Evolutionary conservation across 2,888 invertebrate genomes (phyloP), one percentile per base, ranked within the genome.

Genomic region (Caenorhabditis sp.): DNA sequence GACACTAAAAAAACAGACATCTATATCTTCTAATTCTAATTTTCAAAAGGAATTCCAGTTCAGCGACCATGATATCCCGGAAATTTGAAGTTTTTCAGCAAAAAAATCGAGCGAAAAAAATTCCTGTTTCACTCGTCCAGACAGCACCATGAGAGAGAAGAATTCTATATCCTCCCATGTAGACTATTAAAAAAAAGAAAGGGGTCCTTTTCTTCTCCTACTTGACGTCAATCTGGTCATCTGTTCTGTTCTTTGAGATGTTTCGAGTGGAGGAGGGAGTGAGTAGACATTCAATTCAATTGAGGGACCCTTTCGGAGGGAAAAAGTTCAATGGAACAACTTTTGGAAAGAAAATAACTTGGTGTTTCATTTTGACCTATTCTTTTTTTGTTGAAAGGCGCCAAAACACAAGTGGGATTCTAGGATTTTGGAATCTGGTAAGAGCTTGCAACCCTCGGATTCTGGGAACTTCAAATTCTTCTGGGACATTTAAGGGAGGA

Each of bases 171-270:
- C 16, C 16, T 44, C 16, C 51, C 22, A 24, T 56, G 31, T 58
- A 58, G 19, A 49, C 51, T 51, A 51, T 49, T 66, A 66, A 66
- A 66, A 49, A 64, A 26, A 26, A n/a, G n/a, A n/a, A 38, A 26
- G n/a, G 66, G 35, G 66, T 66, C 49, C 64, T 14, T 22, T 10
- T 22, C 35, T 44, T 44, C 16, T 44, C 16, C 16, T 19, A 2
- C 59, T 64, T 66, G 66, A 66, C 66, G 66, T 66, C 66, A 66
- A 66, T 66, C 66, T 66, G 66, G 66, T 49, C 66, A 49, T 49
- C 14, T 49, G 49, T 64, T 47, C 58, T 58, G 58, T 58, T 66
- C 66, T 49, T 31, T 66, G 66, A 66, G 66, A 66, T 47, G 22
- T 49, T 44, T 63, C n/a, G 4, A 28, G 28, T 35, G 47, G n/a